phyloP scores from a whole-genome alignment of 2,113 vertebrate genomes.

The Macquaria ambigua region DNA sequence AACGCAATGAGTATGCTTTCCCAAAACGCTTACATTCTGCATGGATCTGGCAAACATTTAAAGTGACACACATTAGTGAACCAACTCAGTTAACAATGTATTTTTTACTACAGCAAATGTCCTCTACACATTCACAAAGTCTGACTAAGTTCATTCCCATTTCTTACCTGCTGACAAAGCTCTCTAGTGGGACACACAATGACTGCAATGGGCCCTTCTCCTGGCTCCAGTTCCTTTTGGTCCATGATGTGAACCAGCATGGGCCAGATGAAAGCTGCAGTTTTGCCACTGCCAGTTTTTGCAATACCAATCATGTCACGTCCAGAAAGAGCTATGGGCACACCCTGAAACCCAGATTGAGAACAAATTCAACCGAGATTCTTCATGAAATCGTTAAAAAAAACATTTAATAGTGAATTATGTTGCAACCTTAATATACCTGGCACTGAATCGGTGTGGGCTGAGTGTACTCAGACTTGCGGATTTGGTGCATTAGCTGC shows the following conservation, averaged over 20 bases:
- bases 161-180: slow-evolving; percentile 95
- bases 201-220: slow-evolving; percentile 96
- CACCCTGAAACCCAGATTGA: slow-evolving; percentile 84
- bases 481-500: slow-evolving; percentile 97
- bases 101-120: not conserved
- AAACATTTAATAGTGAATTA: too few relatives aligned
- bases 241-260: slow-evolving; percentile 99
- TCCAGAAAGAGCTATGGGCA: slow-evolving; percentile 95
- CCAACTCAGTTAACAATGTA: not conserved
- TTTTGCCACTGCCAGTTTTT: slow-evolving; percentile 98
- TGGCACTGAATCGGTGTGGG: slow-evolving; percentile 99
- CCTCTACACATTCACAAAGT: not conserved
- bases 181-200: slow-evolving; percentile 98
- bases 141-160: not conserved
- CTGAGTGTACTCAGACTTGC: slow-evolving; percentile 99
- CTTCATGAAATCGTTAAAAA: not conserved
- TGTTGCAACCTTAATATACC: slow-evolving; percentile 75
- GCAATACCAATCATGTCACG: slow-evolving; percentile 99
- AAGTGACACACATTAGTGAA: not conserved
- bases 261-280: slow-evolving; percentile 98
- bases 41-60: slow-evolving; percentile 87
- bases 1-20: slow-evolving; percentile 96
- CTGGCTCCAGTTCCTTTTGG: slow-evolving; percentile 95
- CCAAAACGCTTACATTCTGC: slow-evolving; percentile 98
- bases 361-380: not conserved